Base-by-base conservation (phyloP, 2,888 invertebrate genomes). In the Epistrophe eligans region DNA sequence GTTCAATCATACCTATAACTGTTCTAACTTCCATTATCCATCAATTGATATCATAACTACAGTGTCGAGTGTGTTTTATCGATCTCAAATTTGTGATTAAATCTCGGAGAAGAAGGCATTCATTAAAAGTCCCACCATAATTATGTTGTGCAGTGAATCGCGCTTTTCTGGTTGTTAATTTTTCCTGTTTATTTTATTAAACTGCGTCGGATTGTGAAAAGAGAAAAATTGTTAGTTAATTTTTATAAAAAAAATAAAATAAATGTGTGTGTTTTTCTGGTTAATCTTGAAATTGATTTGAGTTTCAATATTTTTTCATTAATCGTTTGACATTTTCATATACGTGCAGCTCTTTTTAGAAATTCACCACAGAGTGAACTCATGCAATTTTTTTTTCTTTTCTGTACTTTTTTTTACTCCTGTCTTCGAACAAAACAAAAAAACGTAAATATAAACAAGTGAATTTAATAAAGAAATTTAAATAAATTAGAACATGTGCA, bases 361-460 rank as follows among this genome's bases (percentile, higher is more conserved):
- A 67, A 79, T 67, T 87, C 87, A 87, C 87, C 87, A 83, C 87
- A 76, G 43, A 50, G 83, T 83, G 87, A 87, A 87, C 83, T 83
- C 87, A 87, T 83, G 74, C 87, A 83, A 72, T 70, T 64, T 48
- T 40, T 48, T n/a, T 43, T 10, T 40, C 11, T 28, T 52, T 50
- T 32, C 11, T 38, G 38, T 66, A 64, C 43, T 57, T 62, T 52
- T 80, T 57, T 62, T 52, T 80, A 52, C 73, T 85, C 24, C 24
- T 77, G 76, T 66, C 70, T 76, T 76, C 82, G 40, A 43, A 38
- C 60, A 72, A 83, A 76, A 55, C 72, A 77, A 83, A 72, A 57
- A 62, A 77, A 87, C 83, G 87, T 87, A 87, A 87, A 87, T 87
- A 87, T 79, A 87, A 87, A 87, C 87, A 87, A 89, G 88, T 88